Conservation (phyloP, 1,140 invertebrate genomes). For the Zaprionus ornatus region DNA sequence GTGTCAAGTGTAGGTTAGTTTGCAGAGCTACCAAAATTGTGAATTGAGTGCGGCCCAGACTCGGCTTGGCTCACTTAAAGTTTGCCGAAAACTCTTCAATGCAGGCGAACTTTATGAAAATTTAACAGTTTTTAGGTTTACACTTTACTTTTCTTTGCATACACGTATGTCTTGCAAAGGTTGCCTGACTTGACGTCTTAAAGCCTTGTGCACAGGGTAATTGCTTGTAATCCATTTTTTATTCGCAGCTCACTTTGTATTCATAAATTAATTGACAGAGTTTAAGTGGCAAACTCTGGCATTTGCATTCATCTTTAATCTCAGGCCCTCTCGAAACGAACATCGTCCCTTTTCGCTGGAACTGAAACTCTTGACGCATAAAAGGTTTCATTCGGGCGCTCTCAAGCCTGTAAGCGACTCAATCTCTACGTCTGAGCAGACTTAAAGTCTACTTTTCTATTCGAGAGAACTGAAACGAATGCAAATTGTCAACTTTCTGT, state of each 20-base stretch:
- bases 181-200: neutral
- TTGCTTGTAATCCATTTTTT: constrained; percentile 2
- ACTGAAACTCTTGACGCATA: constrained; percentile 5
- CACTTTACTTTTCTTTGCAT: neutral
- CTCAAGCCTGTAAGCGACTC: constrained; percentile 11
- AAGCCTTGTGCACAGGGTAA: neutral
- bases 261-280: constrained; percentile 1
- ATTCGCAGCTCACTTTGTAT: neutral
- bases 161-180: neutral
- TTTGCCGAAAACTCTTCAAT: neutral
- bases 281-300: neutral
- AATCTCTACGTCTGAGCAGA: constrained; percentile 8
- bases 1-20: constrained; percentile 45
- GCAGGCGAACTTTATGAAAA: neutral
- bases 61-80: neutral
- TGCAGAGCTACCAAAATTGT: constrained; percentile 24
- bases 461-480: neutral
- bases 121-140: neutral
- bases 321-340: neutral
- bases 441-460: constrained; percentile 13
- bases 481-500: constrained; percentile 12
- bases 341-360: neutral
- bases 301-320: constrained; percentile 13
- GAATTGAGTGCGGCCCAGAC: neutral
- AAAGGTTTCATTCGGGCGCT: constrained; percentile 18